Evolutionary conservation across 2,113 vertebrate genomes (phyloP).

Genomic region (Myrmecophaga tridactyla): DNA sequence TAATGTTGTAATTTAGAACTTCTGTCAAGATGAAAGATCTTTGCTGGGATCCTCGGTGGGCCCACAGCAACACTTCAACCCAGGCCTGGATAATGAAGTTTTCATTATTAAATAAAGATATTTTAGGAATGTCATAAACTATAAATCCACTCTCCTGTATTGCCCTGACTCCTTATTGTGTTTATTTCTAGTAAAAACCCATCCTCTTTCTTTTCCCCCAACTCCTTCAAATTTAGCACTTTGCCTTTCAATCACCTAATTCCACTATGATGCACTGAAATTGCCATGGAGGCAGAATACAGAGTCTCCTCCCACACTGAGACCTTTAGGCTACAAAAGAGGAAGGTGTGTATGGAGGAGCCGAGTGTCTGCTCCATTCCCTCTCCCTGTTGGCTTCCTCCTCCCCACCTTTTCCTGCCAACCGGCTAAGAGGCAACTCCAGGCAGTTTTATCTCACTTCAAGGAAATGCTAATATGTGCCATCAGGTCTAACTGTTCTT

Average conservation of each 20-base stretch:
- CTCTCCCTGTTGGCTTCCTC: neutral
- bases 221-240: neutral
- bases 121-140: constrained; percentile 84
- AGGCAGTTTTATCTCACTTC: constrained; percentile 32
- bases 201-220: neutral
- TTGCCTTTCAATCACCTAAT: constrained; percentile 9
- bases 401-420: neutral
- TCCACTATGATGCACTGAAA: neutral
- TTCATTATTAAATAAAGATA: constrained; percentile 90
- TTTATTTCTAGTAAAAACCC: constrained; percentile 70
- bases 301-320: neutral
- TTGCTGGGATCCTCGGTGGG: constrained; percentile 81
- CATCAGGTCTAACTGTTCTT: constrained; percentile 43
- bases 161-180: constrained; percentile 64
- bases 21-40: constrained; percentile 88
- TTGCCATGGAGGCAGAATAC: constrained; percentile 64
- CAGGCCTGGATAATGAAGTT: constrained; percentile 86
- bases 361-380: neutral
- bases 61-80: constrained; percentile 82
- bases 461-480: constrained; percentile 47
- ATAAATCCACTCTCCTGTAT: constrained; percentile 79
- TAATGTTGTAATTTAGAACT: constrained; percentile 85
- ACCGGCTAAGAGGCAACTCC: constrained; percentile 22
- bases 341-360: neutral
- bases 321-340: neutral